Conservation (phyloP, 2,888 invertebrate species). For the Autographa pulchrina region DNA sequence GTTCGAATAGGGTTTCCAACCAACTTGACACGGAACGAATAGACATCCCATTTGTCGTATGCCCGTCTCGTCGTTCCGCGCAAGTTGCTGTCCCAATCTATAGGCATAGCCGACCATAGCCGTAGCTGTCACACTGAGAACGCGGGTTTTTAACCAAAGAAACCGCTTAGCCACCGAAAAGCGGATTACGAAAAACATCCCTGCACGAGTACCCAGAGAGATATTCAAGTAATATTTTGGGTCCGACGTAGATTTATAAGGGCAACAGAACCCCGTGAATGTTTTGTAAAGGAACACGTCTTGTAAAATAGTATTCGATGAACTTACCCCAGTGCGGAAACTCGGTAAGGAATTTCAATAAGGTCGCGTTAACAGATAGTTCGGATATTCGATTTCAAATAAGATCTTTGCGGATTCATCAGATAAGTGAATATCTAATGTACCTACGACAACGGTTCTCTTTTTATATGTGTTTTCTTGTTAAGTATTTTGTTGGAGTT, state of each 20-base stretch:
- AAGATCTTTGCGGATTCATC: slow-evolving; percentile 31
- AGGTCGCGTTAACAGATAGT: slow-evolving; percentile 47
- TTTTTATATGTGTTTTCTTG: background rate
- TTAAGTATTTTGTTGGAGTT: background rate
- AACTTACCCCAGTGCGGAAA: slow-evolving; percentile 34
- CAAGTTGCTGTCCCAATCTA: slow-evolving; percentile 43
- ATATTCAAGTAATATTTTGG: slow-evolving; percentile 44
- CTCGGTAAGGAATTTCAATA: slow-evolving; percentile 53
- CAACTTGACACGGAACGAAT: slow-evolving; percentile 29
- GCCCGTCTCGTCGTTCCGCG: slow-evolving; percentile 42
- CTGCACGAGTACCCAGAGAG: slow-evolving; percentile 33
- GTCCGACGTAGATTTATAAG: slow-evolving; percentile 33
- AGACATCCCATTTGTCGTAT: slow-evolving; percentile 23
- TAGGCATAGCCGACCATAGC: slow-evolving; percentile 22
- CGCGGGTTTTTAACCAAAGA: slow-evolving; percentile 42
- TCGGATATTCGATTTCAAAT: slow-evolving; percentile 36
- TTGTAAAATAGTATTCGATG: slow-evolving; percentile 44
- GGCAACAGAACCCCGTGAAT: slow-evolving; percentile 31
- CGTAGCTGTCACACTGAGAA: slow-evolving; percentile 26
- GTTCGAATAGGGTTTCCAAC: background rate
- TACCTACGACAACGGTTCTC: background rate
- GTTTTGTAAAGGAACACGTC: slow-evolving; percentile 36
- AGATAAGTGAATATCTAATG: slow-evolving; percentile 15
- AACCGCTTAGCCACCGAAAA: slow-evolving; percentile 30
- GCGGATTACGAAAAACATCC: slow-evolving; percentile 42